Conservation (phyloP, 2,888 invertebrate genomes). For the Tenthredo distinguenda region DNA sequence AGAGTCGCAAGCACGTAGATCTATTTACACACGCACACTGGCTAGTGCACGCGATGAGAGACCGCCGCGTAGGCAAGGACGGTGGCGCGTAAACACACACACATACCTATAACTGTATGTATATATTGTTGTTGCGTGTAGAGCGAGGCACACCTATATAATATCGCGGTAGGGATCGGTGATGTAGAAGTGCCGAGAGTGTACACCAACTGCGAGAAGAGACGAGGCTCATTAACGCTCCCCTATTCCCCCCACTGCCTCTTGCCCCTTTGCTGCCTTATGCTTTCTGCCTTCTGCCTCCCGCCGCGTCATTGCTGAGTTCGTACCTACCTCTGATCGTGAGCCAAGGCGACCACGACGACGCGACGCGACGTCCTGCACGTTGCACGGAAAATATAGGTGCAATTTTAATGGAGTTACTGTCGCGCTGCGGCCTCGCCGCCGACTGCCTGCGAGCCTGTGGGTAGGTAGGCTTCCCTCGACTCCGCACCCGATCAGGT, state of each 20-base stretch:
- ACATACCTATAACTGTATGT: background rate
- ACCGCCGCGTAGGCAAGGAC: conserved; percentile 35
- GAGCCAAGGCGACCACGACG: conserved; percentile 31
- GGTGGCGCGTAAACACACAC: background rate
- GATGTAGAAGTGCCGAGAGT: conserved; percentile 9
- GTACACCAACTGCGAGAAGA: conserved; percentile 40
- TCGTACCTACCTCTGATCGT: conserved; percentile 4
- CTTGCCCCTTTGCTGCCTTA: background rate
- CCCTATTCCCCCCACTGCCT: background rate
- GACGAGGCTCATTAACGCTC: conserved; percentile 51
- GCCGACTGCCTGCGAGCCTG: background rate
- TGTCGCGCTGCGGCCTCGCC: background rate
- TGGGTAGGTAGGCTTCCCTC: background rate
- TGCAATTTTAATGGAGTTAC: conserved; percentile 48
- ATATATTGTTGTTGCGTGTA: background rate
- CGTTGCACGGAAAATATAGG: conserved; percentile 33
- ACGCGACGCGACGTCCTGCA: background rate
- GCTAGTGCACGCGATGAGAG: background rate
- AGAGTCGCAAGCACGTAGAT: conserved; percentile 18
- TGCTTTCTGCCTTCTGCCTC: background rate
- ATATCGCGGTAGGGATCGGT: background rate
- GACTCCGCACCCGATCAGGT: conserved; percentile 8
- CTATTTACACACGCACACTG: conserved; percentile 37
- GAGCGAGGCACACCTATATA: background rate
- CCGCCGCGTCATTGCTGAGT: background rate